Conservation (phyloP, 2,113 vertebrate species). For the Lasiurus borealis region DNA sequence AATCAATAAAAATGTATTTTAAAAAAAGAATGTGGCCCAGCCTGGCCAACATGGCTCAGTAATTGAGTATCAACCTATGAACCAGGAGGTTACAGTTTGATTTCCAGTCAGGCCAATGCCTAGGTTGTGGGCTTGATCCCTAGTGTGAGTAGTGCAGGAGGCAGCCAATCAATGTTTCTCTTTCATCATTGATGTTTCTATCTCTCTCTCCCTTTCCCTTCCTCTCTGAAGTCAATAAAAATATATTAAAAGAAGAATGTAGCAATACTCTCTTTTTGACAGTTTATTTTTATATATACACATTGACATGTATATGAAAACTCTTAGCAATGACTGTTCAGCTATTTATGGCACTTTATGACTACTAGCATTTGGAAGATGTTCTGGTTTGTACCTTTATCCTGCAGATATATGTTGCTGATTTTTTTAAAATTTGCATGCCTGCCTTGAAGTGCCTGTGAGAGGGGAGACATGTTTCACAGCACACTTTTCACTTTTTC, state of each 20-base stretch:
- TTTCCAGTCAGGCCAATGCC: too few relatives aligned
- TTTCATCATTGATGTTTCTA: too few relatives aligned
- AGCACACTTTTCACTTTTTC: conserved; percentile 1
- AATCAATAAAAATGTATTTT: too few relatives aligned
- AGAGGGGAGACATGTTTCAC: not conserved
- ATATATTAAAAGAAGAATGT: not conserved
- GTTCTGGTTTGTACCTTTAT: conserved; percentile 20
- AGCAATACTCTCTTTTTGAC: not conserved
- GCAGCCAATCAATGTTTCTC: too few relatives aligned
- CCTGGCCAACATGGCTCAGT: too few relatives aligned
- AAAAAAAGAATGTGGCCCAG: too few relatives aligned
- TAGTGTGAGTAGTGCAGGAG: too few relatives aligned
- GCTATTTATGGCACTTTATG: conserved; percentile 23
- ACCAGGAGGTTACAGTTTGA: too few relatives aligned
- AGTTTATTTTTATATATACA: not conserved
- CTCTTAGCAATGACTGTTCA: conserved; percentile 33
- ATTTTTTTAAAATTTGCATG: conserved; percentile 25
- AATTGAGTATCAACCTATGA: too few relatives aligned
- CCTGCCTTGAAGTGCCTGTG: conserved; percentile 28
- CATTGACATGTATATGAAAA: conserved; percentile 43
- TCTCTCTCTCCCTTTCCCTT: too few relatives aligned
- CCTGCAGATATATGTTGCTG: not conserved
- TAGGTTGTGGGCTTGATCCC: too few relatives aligned
- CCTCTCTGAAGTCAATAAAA: too few relatives aligned
- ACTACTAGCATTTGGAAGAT: conserved; percentile 1